Percentiles rank a stretch among this genome's conserved stretches.
phyloP scores from a whole-genome alignment of 2,888 invertebrate species.

The Embidobia sp. region DNA sequence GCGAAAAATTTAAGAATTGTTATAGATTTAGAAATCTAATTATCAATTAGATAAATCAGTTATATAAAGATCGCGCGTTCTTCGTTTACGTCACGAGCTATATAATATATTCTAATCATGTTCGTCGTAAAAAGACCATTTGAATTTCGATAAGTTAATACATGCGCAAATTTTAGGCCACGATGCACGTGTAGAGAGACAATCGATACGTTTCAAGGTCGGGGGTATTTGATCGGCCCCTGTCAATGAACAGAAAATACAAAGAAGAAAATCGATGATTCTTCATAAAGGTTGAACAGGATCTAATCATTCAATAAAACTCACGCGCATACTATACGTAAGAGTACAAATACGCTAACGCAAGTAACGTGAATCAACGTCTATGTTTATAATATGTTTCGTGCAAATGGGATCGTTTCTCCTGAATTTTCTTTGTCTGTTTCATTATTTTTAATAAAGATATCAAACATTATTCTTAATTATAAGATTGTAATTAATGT shows the following conservation, averaged over 20 bases:
- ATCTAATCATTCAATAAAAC: constrained; percentile 9
- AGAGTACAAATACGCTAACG: too few relatives aligned
- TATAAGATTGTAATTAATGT: too few relatives aligned
- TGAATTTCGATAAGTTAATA: constrained; percentile 47
- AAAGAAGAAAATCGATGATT: constrained; percentile 18
- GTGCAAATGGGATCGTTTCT: too few relatives aligned
- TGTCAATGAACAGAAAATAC: constrained; percentile 52
- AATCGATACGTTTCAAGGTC: constrained; percentile 65
- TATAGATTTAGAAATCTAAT: constrained; percentile 1
- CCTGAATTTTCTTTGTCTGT: too few relatives aligned
- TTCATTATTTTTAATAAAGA: too few relatives aligned
- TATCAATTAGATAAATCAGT: constrained; percentile 20
- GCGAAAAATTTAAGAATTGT: too few relatives aligned
- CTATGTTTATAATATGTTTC: too few relatives aligned
- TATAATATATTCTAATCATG: constrained; percentile 31
- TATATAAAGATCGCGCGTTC: constrained; percentile 25
- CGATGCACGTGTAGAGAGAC: constrained; percentile 44
- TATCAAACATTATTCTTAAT: too few relatives aligned
- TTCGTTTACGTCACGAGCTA: constrained; percentile 25
- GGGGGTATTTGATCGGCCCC: constrained; percentile 59
- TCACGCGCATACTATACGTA: background rate
- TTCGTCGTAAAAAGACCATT: constrained; percentile 23
- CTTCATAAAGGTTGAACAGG: background rate
- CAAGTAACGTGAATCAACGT: too few relatives aligned
- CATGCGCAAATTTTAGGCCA: constrained; percentile 58